These are phyloP conservation scores for Gerris buenoi DNA, from an alignment of 1,140 invertebrate genomes.

Conservation along the genomic window DNA sequence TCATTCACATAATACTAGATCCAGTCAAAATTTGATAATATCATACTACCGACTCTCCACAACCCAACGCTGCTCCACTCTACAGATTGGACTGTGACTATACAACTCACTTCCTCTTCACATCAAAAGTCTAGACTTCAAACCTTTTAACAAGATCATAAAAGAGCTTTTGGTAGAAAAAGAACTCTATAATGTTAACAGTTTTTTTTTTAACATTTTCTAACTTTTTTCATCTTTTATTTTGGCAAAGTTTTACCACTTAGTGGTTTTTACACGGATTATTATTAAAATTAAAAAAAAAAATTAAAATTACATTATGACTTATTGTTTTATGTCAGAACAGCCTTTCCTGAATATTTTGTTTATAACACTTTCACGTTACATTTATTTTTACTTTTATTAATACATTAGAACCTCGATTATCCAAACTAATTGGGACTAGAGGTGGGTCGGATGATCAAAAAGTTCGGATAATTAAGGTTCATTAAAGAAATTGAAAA, in stretches of 20 bases:
- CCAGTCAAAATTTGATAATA: neutral
- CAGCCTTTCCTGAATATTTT: no score
- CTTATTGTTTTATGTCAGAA: no score
- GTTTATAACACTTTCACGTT: no score
- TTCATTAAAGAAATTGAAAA: no score
- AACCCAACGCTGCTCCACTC: neutral
- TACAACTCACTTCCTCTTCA: neutral
- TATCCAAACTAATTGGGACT: no score
- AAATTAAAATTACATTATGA: neutral
- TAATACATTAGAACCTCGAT: no score
- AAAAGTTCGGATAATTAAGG: no score
- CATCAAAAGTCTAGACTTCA: neutral
- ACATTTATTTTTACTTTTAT: no score
- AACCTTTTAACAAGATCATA: neutral
- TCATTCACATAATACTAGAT: neutral
- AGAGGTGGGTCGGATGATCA: no score
- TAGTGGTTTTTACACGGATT: neutral
- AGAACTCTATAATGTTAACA: neutral
- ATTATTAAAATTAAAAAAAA: neutral
- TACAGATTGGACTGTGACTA: neutral
- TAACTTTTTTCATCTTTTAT: neutral
- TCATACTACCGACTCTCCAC: neutral
- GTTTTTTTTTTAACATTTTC: neutral
- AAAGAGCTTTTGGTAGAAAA: neutral
- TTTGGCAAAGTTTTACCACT: neutral